Evolutionary conservation across 2,888 invertebrate species (phyloP), one percentile per base, ranked within the genome.

Genomic region (Clusia tigrina): DNA sequence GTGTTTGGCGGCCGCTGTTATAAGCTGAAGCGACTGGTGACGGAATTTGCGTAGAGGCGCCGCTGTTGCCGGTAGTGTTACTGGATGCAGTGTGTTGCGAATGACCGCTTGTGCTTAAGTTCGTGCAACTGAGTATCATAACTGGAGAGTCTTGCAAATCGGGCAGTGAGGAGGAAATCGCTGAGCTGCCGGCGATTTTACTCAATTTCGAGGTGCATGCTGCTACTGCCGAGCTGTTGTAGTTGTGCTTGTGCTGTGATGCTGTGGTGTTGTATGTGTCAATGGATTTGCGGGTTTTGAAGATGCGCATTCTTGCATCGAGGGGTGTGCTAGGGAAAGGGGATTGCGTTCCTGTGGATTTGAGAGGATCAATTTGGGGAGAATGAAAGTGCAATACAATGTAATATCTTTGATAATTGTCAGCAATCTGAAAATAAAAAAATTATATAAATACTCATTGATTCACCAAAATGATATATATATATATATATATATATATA

Each of bases 201-300:
- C 68, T 75, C 54, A 77, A 73, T 72, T 74, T 72, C 58, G 65
- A 72, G 69, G 70, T 67, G 72, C 79, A 80, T 69, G 63, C 56
- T 71, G 60, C 15, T 67, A 53, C 51, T 57, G 46, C 60, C 42
- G 46, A 55, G 38, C 32, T 58, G 58, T 54, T 65, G 38, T 17
- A 69, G 63, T 58, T 53, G 59, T 59, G 46, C 22, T 62, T 42
- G 22, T 70, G 64, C n/a, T 59, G 60, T 65, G 69, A 9, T 64
- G 67, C 24, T 38, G 57, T 20, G 42, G 77, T 77, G 71, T 74
- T 78, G 65, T 79, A 79, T 63, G 79, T 81, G 70, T 83, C 83
- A 64, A 80, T 80, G 46, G 83, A 82, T 80, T 83, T 83, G 73
- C 83, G 82, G 65, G 80, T 76, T 74, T 82, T 83, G 66, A 83